Percentiles rank a stretch among this genome's conserved stretches.
These are phyloP conservation scores for Pheosia tremula DNA, from an alignment of 2,888 invertebrate genomes.

Conservation along the genomic window DNA sequence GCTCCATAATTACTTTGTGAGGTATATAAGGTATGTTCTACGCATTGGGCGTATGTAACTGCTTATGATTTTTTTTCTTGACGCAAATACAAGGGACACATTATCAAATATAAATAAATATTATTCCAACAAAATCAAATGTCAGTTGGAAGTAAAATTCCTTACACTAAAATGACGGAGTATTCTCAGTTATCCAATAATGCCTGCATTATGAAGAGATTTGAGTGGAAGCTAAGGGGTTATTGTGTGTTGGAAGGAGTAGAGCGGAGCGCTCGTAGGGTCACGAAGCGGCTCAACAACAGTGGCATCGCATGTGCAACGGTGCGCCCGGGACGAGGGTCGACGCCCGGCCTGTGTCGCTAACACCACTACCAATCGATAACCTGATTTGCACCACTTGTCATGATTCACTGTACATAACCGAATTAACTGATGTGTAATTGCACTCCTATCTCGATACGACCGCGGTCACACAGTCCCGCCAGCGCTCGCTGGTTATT, in stretches of 20 bases:
- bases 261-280: conserved; percentile 37
- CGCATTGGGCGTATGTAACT: too few relatives aligned
- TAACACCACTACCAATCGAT: conserved; percentile 72
- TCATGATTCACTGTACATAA: conserved; percentile 59
- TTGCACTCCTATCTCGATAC: conserved; percentile 37
- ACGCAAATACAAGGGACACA: too few relatives aligned
- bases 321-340: conserved; percentile 59
- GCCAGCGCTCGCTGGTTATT: conserved; percentile 24
- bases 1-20: too few relatives aligned
- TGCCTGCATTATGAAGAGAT: too few relatives aligned
- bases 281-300: conserved; percentile 39
- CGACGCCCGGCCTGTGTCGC: conserved; percentile 68
- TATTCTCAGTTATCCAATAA: too few relatives aligned
- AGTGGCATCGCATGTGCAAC: conserved; percentile 36
- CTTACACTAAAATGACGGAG: too few relatives aligned
- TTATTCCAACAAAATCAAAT: too few relatives aligned
- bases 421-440: conserved; percentile 49
- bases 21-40: too few relatives aligned
- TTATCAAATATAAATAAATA: too few relatives aligned
- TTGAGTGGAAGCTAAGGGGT: not conserved
- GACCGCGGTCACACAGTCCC: conserved; percentile 27
- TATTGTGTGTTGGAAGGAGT: conserved; percentile 31
- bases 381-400: conserved; percentile 77
- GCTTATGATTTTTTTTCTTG: too few relatives aligned
- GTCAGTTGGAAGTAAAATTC: too few relatives aligned